Base-by-base conservation (phyloP, 1,140 invertebrate species). In the Drosophila orosa region DNA sequence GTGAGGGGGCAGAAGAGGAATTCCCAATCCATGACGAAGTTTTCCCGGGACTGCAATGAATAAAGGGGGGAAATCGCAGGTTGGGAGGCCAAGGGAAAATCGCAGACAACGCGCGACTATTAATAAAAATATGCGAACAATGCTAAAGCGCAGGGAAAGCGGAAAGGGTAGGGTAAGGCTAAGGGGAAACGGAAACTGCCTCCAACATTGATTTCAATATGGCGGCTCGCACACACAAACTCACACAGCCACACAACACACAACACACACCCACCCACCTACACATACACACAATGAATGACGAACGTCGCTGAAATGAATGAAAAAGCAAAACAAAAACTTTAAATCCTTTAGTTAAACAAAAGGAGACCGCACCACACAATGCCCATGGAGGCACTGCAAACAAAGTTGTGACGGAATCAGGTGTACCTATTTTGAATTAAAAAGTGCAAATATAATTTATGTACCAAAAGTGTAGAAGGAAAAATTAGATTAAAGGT, bases 291-390 rank as follows among this genome's bases (percentile, higher is more conserved):
- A 68, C 54, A 77, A 82, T 82, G 79, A 81, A 81, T 81, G 79
- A 81, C 67, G 73, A 71, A 80, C 78, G 63, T 58, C 71, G 39
- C 47, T 79, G 69, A 81, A 82, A 74, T 82, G 73, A 81, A 77
- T 78, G 74, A 78, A 83, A 78, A 71, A 78, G 54, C 74, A 78
- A 82, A 82, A 82, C 79, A 82, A 83, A 83, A 82, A 82, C 80
- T 82, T 82, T 82, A 83, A 82, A 82, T 82, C 80, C 80, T 83
- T 82, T 82, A 83, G 79, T 77, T 81, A 82, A 82, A 82, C 79
- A 82, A 83, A 83, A 78, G 75, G 45, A 74, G 67, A 83, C 66
- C 67, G 67, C 39, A 22, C 40, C 67, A 57, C 66, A 71, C 67
- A 71, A 71, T 71, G 67, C 67, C 65, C 50, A 71, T 57, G 39